Base-by-base conservation (phyloP, 2,797 vertebrate genomes). In the Cossypha polioptera region DNA sequence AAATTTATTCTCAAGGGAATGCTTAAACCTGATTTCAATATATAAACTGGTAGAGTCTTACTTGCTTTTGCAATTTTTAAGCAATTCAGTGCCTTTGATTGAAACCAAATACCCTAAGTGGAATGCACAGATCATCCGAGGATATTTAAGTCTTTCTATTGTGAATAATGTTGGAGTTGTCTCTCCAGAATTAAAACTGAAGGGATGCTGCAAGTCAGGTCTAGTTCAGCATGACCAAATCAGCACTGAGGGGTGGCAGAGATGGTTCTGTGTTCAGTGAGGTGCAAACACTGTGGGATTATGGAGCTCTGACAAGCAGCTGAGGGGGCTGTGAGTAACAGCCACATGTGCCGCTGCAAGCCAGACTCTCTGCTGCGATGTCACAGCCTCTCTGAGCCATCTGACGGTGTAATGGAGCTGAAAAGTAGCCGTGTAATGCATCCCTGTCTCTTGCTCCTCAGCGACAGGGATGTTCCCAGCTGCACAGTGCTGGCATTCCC, bases 401-500 rank as follows among this genome's bases (percentile, higher is more conserved):
- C 86, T 90, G 90, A 93, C 28, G 10, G 93, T 36, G 96, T 77
- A 93, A 95, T 96, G 95, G 80, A 92, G 92, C 95, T 95, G 95
- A 93, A 96, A 93, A 96, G 79, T 86, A 48, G 75, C 72, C 21
- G 1, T 79, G 47, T 57, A 75, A 91, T 84, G 55, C 35, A 90
- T 85, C 93, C 51, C 61, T 8, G 7, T 84, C 83, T 92, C 71
- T 86, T 73, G 76, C 75, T 95, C 83, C 79, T 90, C 61, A 35
- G 5, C 68, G 29, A 16, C 3, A 1, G 61, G 50, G 72, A 50
- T 24, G 57, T 24, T 88, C 75, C 85, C 88, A 61, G 79, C 88
- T 94, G 91, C 50, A 5, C 54, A 36, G 42, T 3, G 19, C 24
- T 88, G 82, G 20, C 84, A 31, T 33, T 68, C 45, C 38, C 6